A percentile compares a stretch with the other conserved stretches of the same genome.
Conservation (phyloP, 2,113 vertebrate genomes). For the Brachyhypopomus occidentalis region DNA sequence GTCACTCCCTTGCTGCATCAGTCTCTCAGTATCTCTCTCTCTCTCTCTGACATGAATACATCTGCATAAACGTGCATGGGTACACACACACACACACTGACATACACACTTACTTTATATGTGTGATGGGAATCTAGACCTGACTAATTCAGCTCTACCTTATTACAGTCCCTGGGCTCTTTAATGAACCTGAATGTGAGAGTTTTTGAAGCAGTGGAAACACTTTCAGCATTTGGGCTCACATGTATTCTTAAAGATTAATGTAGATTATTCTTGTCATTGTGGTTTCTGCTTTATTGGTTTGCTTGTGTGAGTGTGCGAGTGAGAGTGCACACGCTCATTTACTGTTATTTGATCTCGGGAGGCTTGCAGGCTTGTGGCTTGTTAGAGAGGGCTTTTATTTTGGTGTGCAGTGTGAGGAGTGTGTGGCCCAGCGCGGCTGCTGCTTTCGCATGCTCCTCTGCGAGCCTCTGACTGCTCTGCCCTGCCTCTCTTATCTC, state of each 20-base stretch:
- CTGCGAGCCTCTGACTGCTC: background rate
- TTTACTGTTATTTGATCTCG: conserved; percentile 4
- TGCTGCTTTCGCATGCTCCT: too few species aligned
- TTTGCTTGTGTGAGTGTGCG: background rate
- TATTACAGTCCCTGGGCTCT: background rate
- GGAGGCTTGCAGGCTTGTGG: background rate
- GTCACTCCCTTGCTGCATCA: too few species aligned
- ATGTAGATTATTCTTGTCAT: background rate
- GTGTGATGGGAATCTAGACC: background rate
- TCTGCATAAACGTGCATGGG: background rate
- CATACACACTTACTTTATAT: background rate
- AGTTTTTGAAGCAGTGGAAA: background rate
- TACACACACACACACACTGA: background rate
- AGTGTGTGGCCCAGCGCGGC: too few species aligned
- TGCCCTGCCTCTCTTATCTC: background rate
- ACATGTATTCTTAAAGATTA: background rate
- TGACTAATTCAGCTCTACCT: background rate
- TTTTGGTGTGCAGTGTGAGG: background rate
- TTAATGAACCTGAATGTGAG: background rate
- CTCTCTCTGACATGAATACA: background rate
- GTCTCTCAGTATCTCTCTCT: background rate
- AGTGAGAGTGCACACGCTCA: background rate
- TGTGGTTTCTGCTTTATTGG: background rate
- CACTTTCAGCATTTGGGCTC: background rate
- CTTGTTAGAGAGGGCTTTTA: background rate